Conservation (phyloP, 2,113 vertebrate species). For the rabbit (Oryctolagus cuniculus) region DNA sequence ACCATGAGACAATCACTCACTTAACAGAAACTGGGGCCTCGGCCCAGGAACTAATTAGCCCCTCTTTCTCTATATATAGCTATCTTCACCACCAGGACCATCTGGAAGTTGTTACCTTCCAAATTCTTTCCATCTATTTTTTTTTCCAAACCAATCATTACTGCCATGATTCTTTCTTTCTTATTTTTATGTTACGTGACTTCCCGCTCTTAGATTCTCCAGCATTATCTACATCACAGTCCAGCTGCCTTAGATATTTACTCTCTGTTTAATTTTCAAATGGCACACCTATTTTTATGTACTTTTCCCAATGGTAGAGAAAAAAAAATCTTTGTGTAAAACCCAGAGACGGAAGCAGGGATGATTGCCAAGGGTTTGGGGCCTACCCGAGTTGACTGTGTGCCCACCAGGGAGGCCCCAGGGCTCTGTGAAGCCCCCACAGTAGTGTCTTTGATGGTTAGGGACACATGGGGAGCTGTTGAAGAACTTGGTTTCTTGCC, state of each 20-base stretch:
- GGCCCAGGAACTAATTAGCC: slow-evolving; percentile 83
- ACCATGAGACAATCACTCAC: slow-evolving; percentile 82
- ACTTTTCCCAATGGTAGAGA: slow-evolving; percentile 61
- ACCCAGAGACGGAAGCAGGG: slow-evolving; percentile 14
- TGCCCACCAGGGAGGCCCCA: slow-evolving; percentile 22
- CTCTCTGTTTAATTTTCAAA: slow-evolving; percentile 69
- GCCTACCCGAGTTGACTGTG: neutral
- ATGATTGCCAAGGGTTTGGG: slow-evolving; percentile 53
- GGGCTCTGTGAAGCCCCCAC: slow-evolving; percentile 36
- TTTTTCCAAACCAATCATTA: slow-evolving; percentile 74
- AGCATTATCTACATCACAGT: slow-evolving; percentile 55
- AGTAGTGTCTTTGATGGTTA: slow-evolving; percentile 26
- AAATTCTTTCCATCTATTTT: slow-evolving; percentile 85
- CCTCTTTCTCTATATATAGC: slow-evolving; percentile 83
- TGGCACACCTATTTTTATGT: slow-evolving; percentile 76
- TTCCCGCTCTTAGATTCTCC: slow-evolving; percentile 69
- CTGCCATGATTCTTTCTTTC: slow-evolving; percentile 72
- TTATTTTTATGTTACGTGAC: slow-evolving; percentile 77
- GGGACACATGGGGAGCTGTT: slow-evolving; percentile 18
- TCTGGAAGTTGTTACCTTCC: slow-evolving; percentile 81
- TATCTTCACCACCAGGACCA: slow-evolving; percentile 74
- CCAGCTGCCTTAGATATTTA: neutral
- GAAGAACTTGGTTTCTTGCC: slow-evolving; percentile 20
- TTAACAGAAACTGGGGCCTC: slow-evolving; percentile 81
- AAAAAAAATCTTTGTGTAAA: slow-evolving; percentile 57